Conservation (phyloP, 2,797 vertebrate genomes). For the Lates japonicus region DNA sequence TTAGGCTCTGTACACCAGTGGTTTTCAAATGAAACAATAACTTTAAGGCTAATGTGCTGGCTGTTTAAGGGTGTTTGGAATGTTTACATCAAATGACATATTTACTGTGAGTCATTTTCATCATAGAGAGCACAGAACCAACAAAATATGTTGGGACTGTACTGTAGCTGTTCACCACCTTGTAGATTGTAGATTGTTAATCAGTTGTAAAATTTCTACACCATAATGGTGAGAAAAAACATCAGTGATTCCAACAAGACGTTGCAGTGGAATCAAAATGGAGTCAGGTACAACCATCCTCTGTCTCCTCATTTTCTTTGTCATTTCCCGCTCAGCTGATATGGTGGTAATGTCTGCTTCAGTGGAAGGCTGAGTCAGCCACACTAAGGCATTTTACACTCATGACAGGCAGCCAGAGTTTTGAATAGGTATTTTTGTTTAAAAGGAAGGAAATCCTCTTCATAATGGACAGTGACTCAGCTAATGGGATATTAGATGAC, state of each 20-base stretch:
- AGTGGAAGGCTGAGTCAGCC: conserved; percentile 16
- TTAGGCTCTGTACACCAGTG: no score
- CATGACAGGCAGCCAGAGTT: not conserved
- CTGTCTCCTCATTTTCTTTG: not conserved
- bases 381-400: not conserved
- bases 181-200: not conserved
- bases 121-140: no score
- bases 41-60: no score
- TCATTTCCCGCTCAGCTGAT: conserved; percentile 7
- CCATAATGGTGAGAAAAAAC: not conserved
- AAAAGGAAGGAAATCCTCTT: conserved; percentile 21
- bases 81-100: no score
- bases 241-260: not conserved
- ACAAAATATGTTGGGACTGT: no score
- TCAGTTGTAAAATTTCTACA: no score
- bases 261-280: not conserved
- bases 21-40: no score
- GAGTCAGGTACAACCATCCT: not conserved
- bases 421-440: conserved; percentile 14
- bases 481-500: not conserved
- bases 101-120: no score
- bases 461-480: conserved; percentile 3
- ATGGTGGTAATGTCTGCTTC: not conserved
- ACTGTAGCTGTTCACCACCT: no score
- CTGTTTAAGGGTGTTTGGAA: no score